phyloP scores from a whole-genome alignment of 2,888 invertebrate species.

The Terebella lapidaria region DNA sequence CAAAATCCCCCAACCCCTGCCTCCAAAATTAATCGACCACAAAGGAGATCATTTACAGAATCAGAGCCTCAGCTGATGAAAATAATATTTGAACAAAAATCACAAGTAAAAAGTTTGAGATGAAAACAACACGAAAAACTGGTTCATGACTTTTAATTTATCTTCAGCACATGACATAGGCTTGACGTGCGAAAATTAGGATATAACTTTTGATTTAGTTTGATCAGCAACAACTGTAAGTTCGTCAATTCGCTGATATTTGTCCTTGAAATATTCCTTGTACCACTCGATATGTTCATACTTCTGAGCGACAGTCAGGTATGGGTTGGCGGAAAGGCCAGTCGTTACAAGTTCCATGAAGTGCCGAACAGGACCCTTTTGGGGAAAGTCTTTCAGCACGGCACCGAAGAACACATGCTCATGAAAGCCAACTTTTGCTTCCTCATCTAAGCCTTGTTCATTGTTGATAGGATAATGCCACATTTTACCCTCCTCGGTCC shows the following conservation, averaged over 20 bases:
- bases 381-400: conserved; percentile 79
- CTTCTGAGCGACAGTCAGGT: conserved; percentile 81
- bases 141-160: no score
- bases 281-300: conserved; percentile 87
- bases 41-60: no score
- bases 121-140: no score
- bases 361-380: conserved; percentile 82
- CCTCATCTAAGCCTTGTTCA: conserved; percentile 65
- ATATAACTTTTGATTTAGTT: conserved; percentile 52
- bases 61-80: no score
- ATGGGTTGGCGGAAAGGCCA: conserved; percentile 90
- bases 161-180: no score
- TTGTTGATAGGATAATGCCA: conserved; percentile 98
- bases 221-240: not conserved
- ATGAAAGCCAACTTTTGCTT: conserved; percentile 70
- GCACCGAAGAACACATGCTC: conserved; percentile 91
- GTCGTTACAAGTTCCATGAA: conserved; percentile 95
- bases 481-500: conserved; percentile 90
- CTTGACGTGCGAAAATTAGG: no score
- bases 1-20: no score
- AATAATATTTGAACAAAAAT: no score
- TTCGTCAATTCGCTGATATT: conserved; percentile 43
- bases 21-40: no score
- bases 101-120: no score
- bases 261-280: conserved; percentile 78